A percentile compares a stretch with the other conserved stretches of the same genome.
Conservation (phyloP, 2,113 vertebrate species). For the Rhabdornis inornatus region DNA sequence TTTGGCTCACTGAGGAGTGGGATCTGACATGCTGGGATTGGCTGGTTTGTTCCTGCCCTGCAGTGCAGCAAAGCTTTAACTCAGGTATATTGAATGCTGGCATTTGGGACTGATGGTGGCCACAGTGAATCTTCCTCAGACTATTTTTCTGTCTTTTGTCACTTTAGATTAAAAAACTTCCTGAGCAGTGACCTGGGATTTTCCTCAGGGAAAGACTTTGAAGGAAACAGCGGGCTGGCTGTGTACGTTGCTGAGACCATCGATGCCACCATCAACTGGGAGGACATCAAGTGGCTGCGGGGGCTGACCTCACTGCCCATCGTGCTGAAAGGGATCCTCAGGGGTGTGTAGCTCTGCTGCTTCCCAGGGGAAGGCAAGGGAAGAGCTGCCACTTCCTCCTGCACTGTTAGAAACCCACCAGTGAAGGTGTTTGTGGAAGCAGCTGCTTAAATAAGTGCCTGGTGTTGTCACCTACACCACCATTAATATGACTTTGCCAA, state of each 20-base stretch:
- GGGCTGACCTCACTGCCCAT: slow-evolving; percentile 84
- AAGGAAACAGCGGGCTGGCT: slow-evolving; percentile 86
- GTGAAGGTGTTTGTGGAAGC: background rate
- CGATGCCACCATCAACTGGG: slow-evolving; percentile 85
- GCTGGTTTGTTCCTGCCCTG: background rate
- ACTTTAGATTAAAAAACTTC: slow-evolving; percentile 89
- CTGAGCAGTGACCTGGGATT: slow-evolving; percentile 82
- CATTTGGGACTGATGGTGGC: accelerated
- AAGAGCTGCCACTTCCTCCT: background rate
- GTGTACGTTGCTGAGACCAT: slow-evolving; percentile 87
- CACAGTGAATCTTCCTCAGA: background rate
- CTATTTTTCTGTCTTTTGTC: background rate
- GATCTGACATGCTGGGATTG: background rate
- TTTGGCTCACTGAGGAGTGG: background rate
- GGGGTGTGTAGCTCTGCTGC: slow-evolving; percentile 64
- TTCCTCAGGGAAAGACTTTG: slow-evolving; percentile 81
- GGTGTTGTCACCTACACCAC: background rate
- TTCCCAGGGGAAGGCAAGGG: accelerated
- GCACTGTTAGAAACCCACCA: background rate
- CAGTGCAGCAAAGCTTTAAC: background rate
- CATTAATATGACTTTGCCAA: background rate
- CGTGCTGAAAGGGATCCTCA: slow-evolving; percentile 87
- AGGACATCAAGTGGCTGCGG: slow-evolving; percentile 89
- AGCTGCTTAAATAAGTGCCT: background rate
- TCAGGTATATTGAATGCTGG: background rate